Base-by-base conservation (phyloP, 2,113 vertebrate species). In the Gadus macrocephalus region DNA sequence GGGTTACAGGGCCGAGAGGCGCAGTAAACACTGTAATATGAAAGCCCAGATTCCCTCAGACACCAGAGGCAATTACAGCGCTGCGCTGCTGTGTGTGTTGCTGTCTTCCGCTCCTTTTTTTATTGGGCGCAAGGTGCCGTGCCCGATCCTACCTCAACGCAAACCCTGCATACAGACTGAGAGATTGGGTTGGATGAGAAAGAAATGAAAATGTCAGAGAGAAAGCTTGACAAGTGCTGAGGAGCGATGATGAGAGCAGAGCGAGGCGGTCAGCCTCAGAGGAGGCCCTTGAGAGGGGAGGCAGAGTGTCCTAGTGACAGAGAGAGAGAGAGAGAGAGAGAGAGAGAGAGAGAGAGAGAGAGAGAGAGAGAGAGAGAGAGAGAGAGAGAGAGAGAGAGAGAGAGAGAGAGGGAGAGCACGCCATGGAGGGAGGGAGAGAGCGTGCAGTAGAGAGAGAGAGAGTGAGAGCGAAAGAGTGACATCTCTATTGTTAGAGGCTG, bases 1-100 rank as follows among this genome's bases (percentile, higher is more conserved):
- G 6, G 12, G 42, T 68, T 73, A 81, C 17, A 35, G 74, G 67
- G 65, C 79, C 73, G 76, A 35, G 20, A 60, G 71, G 79, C 19
- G 55, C 74, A 67, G 62, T 67, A 71, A 73, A 72, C 5, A 15
- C 42, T 53, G 20, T 68, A 67, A 65, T 70, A 77, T 49, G n/a
- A 59, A 49, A 12, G 42, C 42, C 42, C 42, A 14, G 42, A 14
- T 14, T 49, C 42, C 42, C 42, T 7, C 42, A 49, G 9, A 49
- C 42, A 49, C 61, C 75, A 35, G 62, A 69, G 62, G 70, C 71
- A 79, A 27, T 66, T 70, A 59, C 28, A 27, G 42, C 58, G 53
- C 64, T 75, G 63, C 69, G 69, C 38, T 62, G 55, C 38, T 27
- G 25, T 79, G 35, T 67, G 68, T 62, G 27, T 2, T 27, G 38